Evolutionary conservation across 2,888 invertebrate species (phyloP).

Genomic region (Mimachlamys varia): DNA sequence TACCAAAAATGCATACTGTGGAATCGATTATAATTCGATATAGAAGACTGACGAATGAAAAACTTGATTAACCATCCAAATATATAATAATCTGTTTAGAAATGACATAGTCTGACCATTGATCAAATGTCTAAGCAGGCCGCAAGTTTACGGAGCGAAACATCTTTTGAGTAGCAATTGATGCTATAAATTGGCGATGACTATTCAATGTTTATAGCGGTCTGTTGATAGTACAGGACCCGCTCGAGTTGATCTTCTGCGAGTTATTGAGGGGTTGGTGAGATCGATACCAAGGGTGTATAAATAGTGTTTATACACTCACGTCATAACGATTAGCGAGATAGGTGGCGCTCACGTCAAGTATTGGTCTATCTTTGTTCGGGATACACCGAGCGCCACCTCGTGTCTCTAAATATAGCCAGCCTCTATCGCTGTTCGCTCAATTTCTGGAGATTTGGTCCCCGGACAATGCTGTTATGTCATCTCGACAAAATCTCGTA

Average conservation of each 20-base stretch:
- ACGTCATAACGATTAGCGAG: neutral
- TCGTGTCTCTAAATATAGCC: neutral
- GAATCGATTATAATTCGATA: conserved; percentile 5
- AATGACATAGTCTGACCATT: neutral
- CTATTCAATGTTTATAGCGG: conserved; percentile 6
- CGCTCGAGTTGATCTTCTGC: neutral
- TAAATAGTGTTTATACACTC: neutral
- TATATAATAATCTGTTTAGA: neutral
- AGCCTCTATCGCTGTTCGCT: neutral
- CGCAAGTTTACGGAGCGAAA: neutral
- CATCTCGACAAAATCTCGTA: neutral
- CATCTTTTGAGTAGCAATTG: conserved; percentile 23
- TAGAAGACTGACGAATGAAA: neutral
- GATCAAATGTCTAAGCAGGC: neutral
- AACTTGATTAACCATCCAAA: conserved; percentile 12
- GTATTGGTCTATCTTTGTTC: neutral
- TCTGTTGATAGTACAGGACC: neutral
- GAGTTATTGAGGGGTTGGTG: neutral
- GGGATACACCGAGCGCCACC: neutral
- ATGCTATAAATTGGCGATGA: neutral
- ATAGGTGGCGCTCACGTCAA: neutral
- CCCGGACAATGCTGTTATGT: neutral
- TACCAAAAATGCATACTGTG: neutral
- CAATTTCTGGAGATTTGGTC: neutral
- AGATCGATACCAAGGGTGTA: neutral